Base-by-base conservation (phyloP, 2,113 vertebrate genomes). In the Pelecanus crispus region DNA sequence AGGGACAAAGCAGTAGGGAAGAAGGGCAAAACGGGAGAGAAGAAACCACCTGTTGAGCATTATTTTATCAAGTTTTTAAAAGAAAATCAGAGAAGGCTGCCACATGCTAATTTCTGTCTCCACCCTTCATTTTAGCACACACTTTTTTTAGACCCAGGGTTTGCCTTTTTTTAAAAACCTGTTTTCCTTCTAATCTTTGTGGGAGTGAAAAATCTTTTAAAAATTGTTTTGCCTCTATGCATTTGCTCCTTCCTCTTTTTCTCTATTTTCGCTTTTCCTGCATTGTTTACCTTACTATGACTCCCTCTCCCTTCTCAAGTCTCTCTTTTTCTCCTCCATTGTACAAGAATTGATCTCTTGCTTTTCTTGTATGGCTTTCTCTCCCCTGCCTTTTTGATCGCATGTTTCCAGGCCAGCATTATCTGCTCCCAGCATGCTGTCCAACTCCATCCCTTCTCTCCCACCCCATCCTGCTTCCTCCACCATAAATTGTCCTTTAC, bases 361-460 rank as follows among this genome's bases (percentile, higher is more conserved):
- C 45, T 56, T 85, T 85, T 73, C 42, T 65, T 13, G 2, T 4
- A 4, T 1, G 6, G 17, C 9, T 49, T 82, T 65, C 18, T 59
- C 40, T 22, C 20, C 66, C n/a, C 13, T 12, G 16, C 9, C 31
- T 71, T 88, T 66, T 10, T 22, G 13, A 74, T 24, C 3, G 3
- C 0, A 1, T 4, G 6, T 50, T 86, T 26, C 34, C 74, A 56
- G 45, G 24, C 49, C 65, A 38, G 49, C 0, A 1, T 9, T 28
- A 45, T 34, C 68, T 62, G 26, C 17, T 50, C 59, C 31, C 36
- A 61, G 3, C 4, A 0, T 31, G 24, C 25, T 58, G 17, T 10
- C 17, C 18, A 34, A 12, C 50, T 78, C n/a, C 31, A 58, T 7
- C 56, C 17, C 36, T 49, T 81, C 36, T 19, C 31, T 44, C 49